A percentile compares a stretch with the other conserved stretches of the same genome.
phyloP scores from a whole-genome alignment of 1,140 invertebrate species.

The Latrodectus geometricus region DNA sequence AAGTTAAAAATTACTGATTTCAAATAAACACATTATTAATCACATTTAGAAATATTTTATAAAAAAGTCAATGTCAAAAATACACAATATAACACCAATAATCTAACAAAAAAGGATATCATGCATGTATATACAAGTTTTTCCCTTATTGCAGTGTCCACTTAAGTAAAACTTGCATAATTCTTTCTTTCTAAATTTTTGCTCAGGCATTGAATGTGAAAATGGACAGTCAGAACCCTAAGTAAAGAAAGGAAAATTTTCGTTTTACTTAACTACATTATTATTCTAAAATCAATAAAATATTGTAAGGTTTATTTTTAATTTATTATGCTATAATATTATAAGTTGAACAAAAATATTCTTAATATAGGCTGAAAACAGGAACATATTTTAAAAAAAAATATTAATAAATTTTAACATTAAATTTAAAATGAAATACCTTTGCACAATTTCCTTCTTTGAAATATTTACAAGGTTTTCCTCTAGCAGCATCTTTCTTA shows the following conservation, averaged over 20 bases:
- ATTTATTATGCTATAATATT: neutral
- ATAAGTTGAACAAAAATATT: neutral
- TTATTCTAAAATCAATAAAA: neutral
- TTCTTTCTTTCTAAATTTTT: conserved; percentile 83
- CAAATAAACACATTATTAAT: too few relatives aligned
- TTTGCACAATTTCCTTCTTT: conserved; percentile 90
- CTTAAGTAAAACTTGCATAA: conserved; percentile 97
- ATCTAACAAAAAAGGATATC: conserved; percentile 70
- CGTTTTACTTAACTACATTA: neutral
- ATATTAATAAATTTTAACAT: neutral
- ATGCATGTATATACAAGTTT: conserved; percentile 97
- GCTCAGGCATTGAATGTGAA: conserved; percentile 85
- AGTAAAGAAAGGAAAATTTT: conserved; percentile 55
- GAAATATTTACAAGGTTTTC: conserved; percentile 78
- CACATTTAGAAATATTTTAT: too few relatives aligned
- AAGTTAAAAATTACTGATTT: too few relatives aligned
- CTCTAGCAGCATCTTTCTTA: conserved; percentile 31
- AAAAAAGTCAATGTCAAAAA: too few relatives aligned
- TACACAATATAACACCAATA: neutral
- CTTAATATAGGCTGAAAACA: too few relatives aligned
- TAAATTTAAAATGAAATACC: conserved; percentile 66
- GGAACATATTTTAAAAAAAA: neutral
- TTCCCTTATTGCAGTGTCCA: conserved; percentile 94
- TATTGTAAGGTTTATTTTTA: neutral
- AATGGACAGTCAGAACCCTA: conserved; percentile 83